Evolutionary conservation across 2,797 vertebrate species (phyloP).

Genomic region (Eospalax fontanierii): DNA sequence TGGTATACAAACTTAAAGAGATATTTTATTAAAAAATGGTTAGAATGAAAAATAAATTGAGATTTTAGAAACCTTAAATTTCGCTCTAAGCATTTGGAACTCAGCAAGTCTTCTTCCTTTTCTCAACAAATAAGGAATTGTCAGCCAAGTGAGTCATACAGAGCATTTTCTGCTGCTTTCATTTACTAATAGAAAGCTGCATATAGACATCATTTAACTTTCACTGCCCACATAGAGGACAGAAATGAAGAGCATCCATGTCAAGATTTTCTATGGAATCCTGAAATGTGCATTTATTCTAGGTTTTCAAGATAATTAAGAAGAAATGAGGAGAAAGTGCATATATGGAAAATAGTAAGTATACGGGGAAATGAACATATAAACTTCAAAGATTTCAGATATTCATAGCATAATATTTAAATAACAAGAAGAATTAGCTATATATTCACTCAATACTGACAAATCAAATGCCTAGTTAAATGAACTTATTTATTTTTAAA

Average conservation of each 20-base stretch:
- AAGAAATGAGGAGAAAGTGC: neutral
- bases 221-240: neutral
- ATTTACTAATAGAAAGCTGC: constrained; percentile 51
- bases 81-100: constrained; percentile 3
- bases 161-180: constrained; percentile 16
- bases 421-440: neutral
- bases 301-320: neutral
- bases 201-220: constrained; percentile 54
- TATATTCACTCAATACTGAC: neutral
- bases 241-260: neutral
- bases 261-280: neutral
- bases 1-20: neutral
- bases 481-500: neutral
- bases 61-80: constrained; percentile 42
- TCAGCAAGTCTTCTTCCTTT: neutral
- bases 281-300: neutral
- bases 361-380: neutral
- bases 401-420: neutral
- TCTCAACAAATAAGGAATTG: constrained; percentile 38
- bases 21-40: neutral
- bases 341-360: neutral
- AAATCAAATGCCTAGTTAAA: neutral
- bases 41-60: neutral
- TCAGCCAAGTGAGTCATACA: neutral
- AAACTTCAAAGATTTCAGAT: too few relatives aligned